Percentiles rank a stretch among this genome's conserved stretches.
Conservation (phyloP, 30 jellyfish, hydroid and myxozoan genomes). For the Aurelia coerulea region DNA sequence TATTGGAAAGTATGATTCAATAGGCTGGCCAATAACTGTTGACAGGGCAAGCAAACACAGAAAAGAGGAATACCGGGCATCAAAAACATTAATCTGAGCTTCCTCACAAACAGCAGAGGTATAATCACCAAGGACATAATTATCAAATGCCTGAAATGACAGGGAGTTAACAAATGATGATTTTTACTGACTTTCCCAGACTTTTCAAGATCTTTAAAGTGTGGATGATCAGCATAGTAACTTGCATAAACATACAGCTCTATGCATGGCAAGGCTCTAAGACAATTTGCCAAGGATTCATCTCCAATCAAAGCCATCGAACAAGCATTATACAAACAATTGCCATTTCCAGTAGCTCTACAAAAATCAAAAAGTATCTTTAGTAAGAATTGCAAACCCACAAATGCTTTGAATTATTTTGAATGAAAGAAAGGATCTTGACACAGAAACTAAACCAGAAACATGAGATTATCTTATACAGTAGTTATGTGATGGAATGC, state of each 20-base stretch:
- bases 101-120: conserved; percentile 12
- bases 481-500: no score
- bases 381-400: no score
- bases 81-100: conserved; percentile 6
- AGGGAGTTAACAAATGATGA: neutral
- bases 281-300: conserved; percentile 23
- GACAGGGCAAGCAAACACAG: conserved; percentile 46
- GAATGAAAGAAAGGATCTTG: no score
- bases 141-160: conserved; percentile 22
- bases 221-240: conserved; percentile 38
- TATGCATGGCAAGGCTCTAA: conserved; percentile 22
- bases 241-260: conserved; percentile 17
- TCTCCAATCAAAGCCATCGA: conserved; percentile 55
- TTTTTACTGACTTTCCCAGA: neutral
- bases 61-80: conserved; percentile 27
- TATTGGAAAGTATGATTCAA: conserved; percentile 46
- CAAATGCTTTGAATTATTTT: no score
- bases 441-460: no score
- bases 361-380: neutral
- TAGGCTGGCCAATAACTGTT: conserved; percentile 33
- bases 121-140: neutral
- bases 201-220: conserved; percentile 9
- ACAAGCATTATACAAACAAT: conserved; percentile 47
- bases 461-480: no score
- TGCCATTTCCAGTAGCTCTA: conserved; percentile 47